Evolutionary conservation across 2,113 vertebrate species (phyloP), one percentile per base, ranked within the genome.

Genomic region (Corythaixoides concolor): DNA sequence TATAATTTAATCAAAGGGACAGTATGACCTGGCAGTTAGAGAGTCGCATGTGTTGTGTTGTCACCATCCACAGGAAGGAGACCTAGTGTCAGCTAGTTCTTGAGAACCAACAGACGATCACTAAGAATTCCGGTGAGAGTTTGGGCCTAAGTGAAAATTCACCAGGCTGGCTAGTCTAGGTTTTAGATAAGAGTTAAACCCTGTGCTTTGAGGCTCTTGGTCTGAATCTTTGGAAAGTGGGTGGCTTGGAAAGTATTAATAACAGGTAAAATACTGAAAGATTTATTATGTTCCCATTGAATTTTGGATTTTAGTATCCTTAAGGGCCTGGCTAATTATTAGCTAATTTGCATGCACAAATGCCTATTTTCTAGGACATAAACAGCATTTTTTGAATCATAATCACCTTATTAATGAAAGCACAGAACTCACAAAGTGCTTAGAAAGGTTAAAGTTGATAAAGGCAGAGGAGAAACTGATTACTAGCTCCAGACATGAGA

Each of bases 371-470:
- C 50, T 86, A 59, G 15, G 47, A 58, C 39, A 88, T 3, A 67
- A 68, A 33, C 8, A 60, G 5, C 9, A 1, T 14, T 28, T 64
- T 77, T 64, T 33, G 11, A 64, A 58, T 27, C 23, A 52, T 85
- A 91, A 87, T 89, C 37, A 72, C 32, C 18, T 87, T 87, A 64
- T 59, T 86, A 92, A 92, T 75, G 83, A 92, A 88, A 90, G 50
- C 26, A 87, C 28, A 59, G 67, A 70, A 43, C 15, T 88, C 76
- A 69, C 27, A 91, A 88, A 70, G 45, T 68, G 17, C 64, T 90
- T 45, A 60, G 59, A 86, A 74, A 89, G 62, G 74, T 82, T 91
- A 72, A 94, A 78, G 79, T 43, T 93, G 45, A 39, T 64, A 76
- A 9, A 90, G 75, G 19, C 33, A 81, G 75, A 90, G 80, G 60